Evolutionary conservation across 2,113 vertebrate species (phyloP), one percentile per base, ranked within the genome.

Genomic region (Perognathus longimembris): DNA sequence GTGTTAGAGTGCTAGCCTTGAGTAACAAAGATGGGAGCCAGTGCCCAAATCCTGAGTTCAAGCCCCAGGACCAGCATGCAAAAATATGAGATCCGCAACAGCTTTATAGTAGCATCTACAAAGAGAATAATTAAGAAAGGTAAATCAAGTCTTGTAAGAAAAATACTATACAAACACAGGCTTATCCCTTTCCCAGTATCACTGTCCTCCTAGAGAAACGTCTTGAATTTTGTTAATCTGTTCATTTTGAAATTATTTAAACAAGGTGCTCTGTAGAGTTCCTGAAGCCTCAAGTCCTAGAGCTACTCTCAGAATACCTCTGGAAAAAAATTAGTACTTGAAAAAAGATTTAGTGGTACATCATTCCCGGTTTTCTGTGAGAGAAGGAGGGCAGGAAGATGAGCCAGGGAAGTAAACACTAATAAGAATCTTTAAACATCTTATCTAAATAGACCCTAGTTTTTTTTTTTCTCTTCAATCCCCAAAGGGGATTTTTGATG

Each of bases 401-500:
- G 76, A 91, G 54, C 36, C 70, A 81, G 42, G 75, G 81, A 75
- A 88, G 85, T 59, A 92, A 95, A 95, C 74, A 95, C 73, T 84
- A 92, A 83, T 21, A 77, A 95, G 94, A 21, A 24, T 69, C 54
- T 92, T 90, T 67, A 90, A 94, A 87, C 67, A 89, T 66, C 83
- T 91, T 90, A 90, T 76, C 79, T 91, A 42, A 83, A 81, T 75
- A 80, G 85, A 32, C 11, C 87, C 7, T 36, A 40, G 78, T 85
- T 96, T 90, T 92, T 42, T 94, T 34, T 36, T 11, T 66, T 5
- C 80, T 71, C 80, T 71, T 90, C 40, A 82, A 76, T 57, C 61
- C 24, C 38, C 18, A 20, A 85, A 94, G 61, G 77, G 22, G 50
- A 32, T n/a, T 77, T 92, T 85, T 54, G 32, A 78, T 15, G 69